Evolutionary conservation across 1,140 invertebrate genomes (phyloP), one percentile per base, ranked within the genome.

Genomic region (Nylanderia fulva): DNA sequence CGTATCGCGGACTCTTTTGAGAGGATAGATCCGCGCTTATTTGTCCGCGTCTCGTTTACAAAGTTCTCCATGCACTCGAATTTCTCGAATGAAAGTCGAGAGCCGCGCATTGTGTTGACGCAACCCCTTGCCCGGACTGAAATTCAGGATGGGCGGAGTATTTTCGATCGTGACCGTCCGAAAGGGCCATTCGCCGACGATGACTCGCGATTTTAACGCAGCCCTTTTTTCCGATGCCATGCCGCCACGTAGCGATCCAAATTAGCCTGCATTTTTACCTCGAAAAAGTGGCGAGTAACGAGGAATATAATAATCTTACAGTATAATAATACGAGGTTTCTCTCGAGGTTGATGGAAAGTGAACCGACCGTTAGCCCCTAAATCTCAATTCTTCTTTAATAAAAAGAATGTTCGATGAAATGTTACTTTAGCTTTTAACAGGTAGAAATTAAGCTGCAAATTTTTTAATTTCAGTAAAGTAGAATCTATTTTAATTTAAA

Each of bases 91-190:
- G 42, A 84, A 76, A 84, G 72, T 84, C 72, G 56, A 74, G 80
- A 76, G 56, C 72, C 60, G 56, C 71, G 27, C 71, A 84, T 84
- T 84, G 80, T 84, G 80, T 84, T 84, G 80, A 84, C 80, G 80
- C 80, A 84, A 84, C 80, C 80, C 80, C 75, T 84, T 84, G 80
- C 77, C 7, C 24, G 29, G 80, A 39, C 69, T 56, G 56, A 21
- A 39, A 48, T 45, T 74, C 71, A 18, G 29, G 58, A 76, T 84
- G 71, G 80, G 71, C 80, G 71, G 80, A 48, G 80, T 83, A 84
- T 84, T 84, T 84, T 84, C 71, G 56, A 84, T 84, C 80, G 42
- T 76, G 72, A 76, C 71, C 80, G 13, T 72, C 63, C 76, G 39
- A 60, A 84, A 75, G 66, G 56, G 60, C 80, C 71, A 27, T 48